Percentiles rank a stretch among this genome's conserved stretches.
phyloP scores from a whole-genome alignment of 1,140 invertebrate genomes.

The Drosophila repletoides region DNA sequence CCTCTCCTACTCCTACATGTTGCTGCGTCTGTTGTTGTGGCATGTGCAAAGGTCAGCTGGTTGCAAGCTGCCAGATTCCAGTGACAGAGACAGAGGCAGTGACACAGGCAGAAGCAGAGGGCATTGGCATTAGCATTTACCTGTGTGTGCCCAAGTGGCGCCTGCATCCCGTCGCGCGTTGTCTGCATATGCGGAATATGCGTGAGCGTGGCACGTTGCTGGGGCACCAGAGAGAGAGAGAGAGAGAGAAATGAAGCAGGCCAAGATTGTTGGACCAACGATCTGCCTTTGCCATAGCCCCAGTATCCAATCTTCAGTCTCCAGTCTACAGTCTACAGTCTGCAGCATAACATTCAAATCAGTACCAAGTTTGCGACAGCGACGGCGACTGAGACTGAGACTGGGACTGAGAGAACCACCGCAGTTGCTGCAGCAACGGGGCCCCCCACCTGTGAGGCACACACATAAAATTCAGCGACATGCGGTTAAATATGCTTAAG shows the following conservation, averaged over 20 bases:
- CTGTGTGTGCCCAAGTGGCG: constrained; percentile 68
- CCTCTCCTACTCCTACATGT: constrained; percentile 4
- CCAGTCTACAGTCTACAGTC: constrained; percentile 11
- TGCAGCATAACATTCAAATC: constrained; percentile 55
- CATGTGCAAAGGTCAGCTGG: constrained; percentile 78
- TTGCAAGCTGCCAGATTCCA: constrained; percentile 41
- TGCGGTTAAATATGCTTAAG: constrained; percentile 79
- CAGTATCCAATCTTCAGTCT: constrained; percentile 1
- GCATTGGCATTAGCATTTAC: constrained; percentile 71
- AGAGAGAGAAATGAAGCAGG: constrained; percentile 42
- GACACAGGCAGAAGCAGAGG: constrained; percentile 28
- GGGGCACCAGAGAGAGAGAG: no score
- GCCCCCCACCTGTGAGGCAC: constrained; percentile 26
- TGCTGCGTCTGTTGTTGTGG: constrained; percentile 26
- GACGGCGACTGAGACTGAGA: background rate
- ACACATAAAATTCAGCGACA: constrained; percentile 62
- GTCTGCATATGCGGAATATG: constrained; percentile 80
- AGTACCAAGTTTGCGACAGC: constrained; percentile 18
- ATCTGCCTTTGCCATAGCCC: constrained; percentile 1
- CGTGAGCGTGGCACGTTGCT: constrained; percentile 67
- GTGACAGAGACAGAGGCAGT: background rate
- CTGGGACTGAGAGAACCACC: constrained; percentile 9
- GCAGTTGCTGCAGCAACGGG: constrained; percentile 19
- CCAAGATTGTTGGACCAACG: constrained; percentile 5
- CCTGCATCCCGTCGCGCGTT: constrained; percentile 78